phyloP scores from a whole-genome alignment of 2,888 invertebrate genomes.

The Tigriopus californicus region DNA sequence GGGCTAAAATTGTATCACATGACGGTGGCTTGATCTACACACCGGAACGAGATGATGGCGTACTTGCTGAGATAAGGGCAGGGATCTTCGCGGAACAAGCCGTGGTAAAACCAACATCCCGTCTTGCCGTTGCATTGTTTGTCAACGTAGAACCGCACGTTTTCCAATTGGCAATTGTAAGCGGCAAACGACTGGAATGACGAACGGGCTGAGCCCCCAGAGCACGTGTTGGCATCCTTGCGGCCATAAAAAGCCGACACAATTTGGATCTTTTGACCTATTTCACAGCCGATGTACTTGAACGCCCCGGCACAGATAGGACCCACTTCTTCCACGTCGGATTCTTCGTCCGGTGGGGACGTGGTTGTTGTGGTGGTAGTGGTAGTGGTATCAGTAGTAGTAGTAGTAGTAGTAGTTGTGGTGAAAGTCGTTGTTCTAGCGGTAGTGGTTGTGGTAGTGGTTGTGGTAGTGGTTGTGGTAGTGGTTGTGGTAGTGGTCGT shows the following conservation, averaged over 20 bases:
- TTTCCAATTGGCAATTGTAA: not conserved
- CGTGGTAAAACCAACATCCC: not conserved
- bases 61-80: not conserved
- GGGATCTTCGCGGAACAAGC: not conserved
- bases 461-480: not conserved
- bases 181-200: too few relatives aligned
- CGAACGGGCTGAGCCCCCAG: too few relatives aligned
- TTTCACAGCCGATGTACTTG: not conserved
- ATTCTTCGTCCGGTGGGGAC: not conserved
- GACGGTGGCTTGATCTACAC: too few relatives aligned
- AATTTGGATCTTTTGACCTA: not conserved
- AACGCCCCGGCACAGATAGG: not conserved
- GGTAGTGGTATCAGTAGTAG: not conserved
- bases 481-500: not conserved
- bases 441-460: not conserved
- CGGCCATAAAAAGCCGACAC: not conserved
- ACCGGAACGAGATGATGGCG: not conserved
- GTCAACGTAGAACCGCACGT: not conserved
- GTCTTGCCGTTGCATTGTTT: not conserved
- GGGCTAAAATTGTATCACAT: too few relatives aligned
- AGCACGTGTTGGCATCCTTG: too few relatives aligned
- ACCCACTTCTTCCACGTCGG: not conserved
- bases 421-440: not conserved
- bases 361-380: not conserved
- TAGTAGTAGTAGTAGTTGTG: not conserved